These are phyloP conservation scores for Rambutsinella grinnellia DNA, from an alignment of 2,888 invertebrate genomes.

Conservation along the genomic window DNA sequence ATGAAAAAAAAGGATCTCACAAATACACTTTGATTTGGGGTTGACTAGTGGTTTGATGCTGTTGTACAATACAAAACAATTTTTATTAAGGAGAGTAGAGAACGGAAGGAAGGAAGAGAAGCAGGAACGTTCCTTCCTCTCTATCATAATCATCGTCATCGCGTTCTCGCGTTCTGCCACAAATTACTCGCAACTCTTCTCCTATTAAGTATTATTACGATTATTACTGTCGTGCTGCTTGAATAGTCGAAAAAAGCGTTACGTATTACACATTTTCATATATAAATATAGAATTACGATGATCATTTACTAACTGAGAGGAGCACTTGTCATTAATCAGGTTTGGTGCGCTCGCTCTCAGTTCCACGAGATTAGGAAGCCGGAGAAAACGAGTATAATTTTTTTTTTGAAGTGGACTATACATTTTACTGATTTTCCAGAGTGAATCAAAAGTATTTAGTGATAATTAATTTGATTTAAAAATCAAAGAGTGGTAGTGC, in stretches of 20 bases:
- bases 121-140: conserved; percentile 55
- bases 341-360: conserved; percentile 33
- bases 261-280: conserved; percentile 25
- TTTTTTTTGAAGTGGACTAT: conserved; percentile 1
- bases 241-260: conserved; percentile 13
- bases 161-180: neutral
- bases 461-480: neutral
- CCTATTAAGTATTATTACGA: conserved; percentile 28
- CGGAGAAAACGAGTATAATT: conserved; percentile 25
- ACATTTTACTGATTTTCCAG: neutral
- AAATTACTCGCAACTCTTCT: neutral
- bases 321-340: conserved; percentile 43
- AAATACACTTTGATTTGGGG: neutral
- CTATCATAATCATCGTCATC: conserved; percentile 19
- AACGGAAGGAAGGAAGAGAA: conserved; percentile 53
- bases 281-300: conserved; percentile 3
- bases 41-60: conserved; percentile 8
- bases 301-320: conserved; percentile 28
- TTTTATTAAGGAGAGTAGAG: conserved; percentile 16
- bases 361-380: conserved; percentile 17
- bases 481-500: neutral
- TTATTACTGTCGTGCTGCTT: neutral
- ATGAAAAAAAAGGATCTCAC: neutral
- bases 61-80: conserved; percentile 18
- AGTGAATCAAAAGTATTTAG: conserved; percentile 1